Base-by-base conservation (phyloP, 2,888 invertebrate species). In the Lamproptera curius region DNA sequence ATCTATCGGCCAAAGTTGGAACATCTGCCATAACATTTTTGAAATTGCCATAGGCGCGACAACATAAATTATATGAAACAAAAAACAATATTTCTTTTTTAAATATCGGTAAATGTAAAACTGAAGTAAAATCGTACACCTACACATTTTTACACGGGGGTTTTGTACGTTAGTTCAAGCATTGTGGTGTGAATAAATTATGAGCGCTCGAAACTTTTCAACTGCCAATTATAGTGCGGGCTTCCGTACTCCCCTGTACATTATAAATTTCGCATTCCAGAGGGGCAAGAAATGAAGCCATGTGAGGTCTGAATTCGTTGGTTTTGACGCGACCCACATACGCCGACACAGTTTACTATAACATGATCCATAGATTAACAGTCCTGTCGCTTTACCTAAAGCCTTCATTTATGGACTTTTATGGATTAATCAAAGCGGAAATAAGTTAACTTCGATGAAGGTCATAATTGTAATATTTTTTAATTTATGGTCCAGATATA, bases 161-260 rank as follows among this genome's bases (percentile, higher is more conserved):
- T 57, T 55, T 51, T 50, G 53, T 58, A 54, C 55, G 55, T 51
- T 51, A 59, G 53, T 53, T 73, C 73, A 68, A 71, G 72, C 75
- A 76, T 77, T 79, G 75, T 78, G 71, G 67, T 73, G 66, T 83
- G 75, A 82, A 83, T 84, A 82, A 83, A 79, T 82, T 76, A 83
- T 80, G 75, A 77, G 72, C 65, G 70, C 69, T 69, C 72, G 67
- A 70, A 72, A 77, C 69, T 75, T 73, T 63, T 67, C 61, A 61
- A 51, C 53, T 52, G 43, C 81, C 74, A 72, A 40, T 46, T 31
- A 28, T 62, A 57, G 52, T 39, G 17, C 56, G 79, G 68, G 40
- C 75, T 58, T 41, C 61, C 55, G 56, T 63, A 55, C 67, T 65
- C 65, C 69, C 59, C 67, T 51, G 13, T 53, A 51, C 20, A 45